These are phyloP conservation scores for Plestiodon gilberti DNA, from an alignment of 2,113 vertebrate species.

Conservation along the genomic window DNA sequence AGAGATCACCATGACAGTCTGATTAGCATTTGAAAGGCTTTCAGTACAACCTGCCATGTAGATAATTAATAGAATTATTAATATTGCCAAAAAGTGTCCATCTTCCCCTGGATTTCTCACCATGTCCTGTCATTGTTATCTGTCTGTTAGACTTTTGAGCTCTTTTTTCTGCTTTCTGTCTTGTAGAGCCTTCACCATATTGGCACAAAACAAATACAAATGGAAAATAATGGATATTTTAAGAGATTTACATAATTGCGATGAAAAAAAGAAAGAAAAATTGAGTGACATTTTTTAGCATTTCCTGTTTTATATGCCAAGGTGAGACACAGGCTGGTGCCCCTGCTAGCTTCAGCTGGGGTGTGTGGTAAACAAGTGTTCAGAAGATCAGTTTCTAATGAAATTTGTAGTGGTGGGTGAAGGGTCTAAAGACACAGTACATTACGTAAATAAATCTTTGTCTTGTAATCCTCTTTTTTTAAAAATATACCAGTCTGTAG, in stretches of 20 bases:
- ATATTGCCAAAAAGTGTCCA: slow-evolving; percentile 3
- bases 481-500: background rate
- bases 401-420: background rate
- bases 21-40: slow-evolving; percentile 13
- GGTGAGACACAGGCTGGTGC: background rate
- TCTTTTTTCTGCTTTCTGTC: background rate
- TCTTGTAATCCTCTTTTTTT: background rate
- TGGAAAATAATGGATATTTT: background rate
- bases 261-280: background rate
- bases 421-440: background rate
- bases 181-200: background rate
- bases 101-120: background rate
- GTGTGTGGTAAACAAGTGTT: background rate
- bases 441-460: background rate
- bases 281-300: background rate
- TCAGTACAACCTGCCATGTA: slow-evolving; percentile 6
- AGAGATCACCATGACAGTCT: background rate
- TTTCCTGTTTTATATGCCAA: background rate
- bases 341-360: background rate
- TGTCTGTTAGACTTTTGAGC: background rate
- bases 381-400: background rate
- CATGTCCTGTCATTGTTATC: background rate
- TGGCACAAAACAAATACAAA: background rate
- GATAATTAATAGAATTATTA: slow-evolving; percentile 26
- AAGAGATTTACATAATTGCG: background rate